A percentile compares a stretch with the other conserved stretches of the same genome.
Conservation (phyloP, 37 sponge, comb jelly and placozoan genomes). For the Corticium candelabrum region DNA sequence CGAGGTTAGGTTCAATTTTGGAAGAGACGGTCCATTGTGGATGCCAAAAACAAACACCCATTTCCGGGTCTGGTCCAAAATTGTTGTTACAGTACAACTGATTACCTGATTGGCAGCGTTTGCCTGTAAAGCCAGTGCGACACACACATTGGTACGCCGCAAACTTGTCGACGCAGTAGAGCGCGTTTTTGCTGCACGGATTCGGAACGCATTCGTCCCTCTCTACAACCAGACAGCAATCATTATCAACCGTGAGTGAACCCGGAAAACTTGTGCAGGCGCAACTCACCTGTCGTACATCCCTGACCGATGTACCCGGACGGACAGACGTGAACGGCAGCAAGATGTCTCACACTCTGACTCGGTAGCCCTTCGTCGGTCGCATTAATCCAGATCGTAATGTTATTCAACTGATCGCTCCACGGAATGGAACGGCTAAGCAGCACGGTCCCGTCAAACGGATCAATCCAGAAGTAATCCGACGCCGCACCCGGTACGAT, state of each 20-base stretch:
- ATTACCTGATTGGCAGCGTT: neutral
- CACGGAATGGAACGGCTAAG: neutral
- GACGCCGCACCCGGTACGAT: neutral
- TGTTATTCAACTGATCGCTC: no score
- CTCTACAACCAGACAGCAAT: neutral
- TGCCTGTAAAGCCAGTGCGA: neutral
- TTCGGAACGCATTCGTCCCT: neutral
- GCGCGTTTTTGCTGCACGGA: neutral
- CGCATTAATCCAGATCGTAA: no score
- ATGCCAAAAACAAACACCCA: neutral
- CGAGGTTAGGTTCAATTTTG: no score
- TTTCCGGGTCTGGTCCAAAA: no score
- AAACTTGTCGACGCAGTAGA: neutral
- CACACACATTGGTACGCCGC: neutral
- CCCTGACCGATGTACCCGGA: no score
- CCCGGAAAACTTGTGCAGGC: no score
- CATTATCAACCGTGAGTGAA: no score
- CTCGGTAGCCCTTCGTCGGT: no score
- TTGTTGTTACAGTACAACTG: neutral
- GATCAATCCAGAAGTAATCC: neutral
- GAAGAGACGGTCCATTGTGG: no score
- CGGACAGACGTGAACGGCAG: no score
- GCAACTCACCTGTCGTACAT: no score
- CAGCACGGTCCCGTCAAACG: neutral
- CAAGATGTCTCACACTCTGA: no score